Evolutionary conservation across 2,113 vertebrate species (phyloP).

Genomic region (Triplophysa rosa): DNA sequence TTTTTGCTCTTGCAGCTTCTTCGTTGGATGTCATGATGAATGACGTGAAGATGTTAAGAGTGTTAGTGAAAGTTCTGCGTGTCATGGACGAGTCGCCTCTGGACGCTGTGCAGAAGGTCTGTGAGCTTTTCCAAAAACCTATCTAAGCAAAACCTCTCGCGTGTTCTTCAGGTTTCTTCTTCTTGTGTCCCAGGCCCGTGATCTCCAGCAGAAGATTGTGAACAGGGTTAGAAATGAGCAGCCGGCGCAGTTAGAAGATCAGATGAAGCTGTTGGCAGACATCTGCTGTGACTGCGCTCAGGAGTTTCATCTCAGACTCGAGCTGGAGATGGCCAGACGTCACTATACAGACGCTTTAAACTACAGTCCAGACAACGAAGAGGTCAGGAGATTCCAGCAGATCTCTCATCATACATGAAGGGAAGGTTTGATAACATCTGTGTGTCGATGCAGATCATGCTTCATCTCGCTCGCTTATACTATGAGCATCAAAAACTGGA

Average conservation of each 20-base stretch:
- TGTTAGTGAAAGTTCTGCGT: conserved; percentile 24
- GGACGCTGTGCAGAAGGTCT: conserved; percentile 36
- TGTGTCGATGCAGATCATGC: conserved; percentile 61
- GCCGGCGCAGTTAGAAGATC: conserved; percentile 60
- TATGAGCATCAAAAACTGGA: conserved; percentile 71
- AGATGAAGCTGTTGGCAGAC: conserved; percentile 62
- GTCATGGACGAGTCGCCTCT: conserved; percentile 25
- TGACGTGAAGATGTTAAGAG: conserved; percentile 65
- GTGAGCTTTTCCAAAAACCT: neutral
- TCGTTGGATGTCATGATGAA: conserved; percentile 69
- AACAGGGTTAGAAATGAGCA: conserved; percentile 61
- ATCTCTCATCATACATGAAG: neutral
- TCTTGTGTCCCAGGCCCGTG: conserved; percentile 64
- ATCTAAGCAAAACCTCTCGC: too few relatives aligned
- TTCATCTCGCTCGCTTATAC: conserved; percentile 68
- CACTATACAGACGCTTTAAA: conserved; percentile 62
- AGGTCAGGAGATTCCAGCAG: conserved; percentile 47
- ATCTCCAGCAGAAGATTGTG: conserved; percentile 64
- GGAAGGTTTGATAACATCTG: neutral
- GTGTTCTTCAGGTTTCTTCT: neutral
- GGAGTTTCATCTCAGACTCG: conserved; percentile 52
- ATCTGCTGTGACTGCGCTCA: conserved; percentile 67
- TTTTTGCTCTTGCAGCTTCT: conserved; percentile 57
- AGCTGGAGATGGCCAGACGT: conserved; percentile 49
- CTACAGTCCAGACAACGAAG: conserved; percentile 52